Percentiles rank a stretch among this genome's conserved stretches.
Evolutionary conservation across 2,797 vertebrate species (phyloP).

Genomic region (Danio aesculapii): DNA sequence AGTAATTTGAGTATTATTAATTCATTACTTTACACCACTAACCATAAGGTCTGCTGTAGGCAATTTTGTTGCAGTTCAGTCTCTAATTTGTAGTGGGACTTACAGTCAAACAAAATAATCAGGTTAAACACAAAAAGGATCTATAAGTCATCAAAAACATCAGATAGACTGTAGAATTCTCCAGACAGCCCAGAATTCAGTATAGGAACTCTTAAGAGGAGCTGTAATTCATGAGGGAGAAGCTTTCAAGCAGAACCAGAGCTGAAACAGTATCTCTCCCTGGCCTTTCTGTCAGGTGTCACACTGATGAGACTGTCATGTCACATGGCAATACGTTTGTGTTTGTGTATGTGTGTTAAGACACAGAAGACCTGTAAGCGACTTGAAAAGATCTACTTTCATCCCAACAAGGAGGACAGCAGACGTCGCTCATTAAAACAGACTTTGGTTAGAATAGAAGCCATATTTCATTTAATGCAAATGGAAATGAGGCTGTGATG

Average conservation of each 20-base stretch:
- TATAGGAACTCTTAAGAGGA: conserved; percentile 9
- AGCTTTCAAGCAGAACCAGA: not conserved
- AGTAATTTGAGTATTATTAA: too few species aligned
- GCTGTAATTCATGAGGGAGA: conserved; percentile 36
- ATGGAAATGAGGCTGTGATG: not conserved
- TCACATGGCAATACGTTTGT: not conserved
- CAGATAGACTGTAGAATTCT: not conserved
- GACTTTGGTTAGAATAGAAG: not conserved
- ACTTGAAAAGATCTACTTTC: not conserved
- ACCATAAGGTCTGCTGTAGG: not conserved
- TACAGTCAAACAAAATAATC: not conserved
- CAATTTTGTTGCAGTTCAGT: not conserved
- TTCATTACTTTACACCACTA: too few species aligned
- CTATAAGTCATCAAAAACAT: not conserved
- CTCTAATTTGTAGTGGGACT: not conserved
- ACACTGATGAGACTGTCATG: conserved; percentile 14
- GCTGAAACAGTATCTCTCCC: conserved; percentile 3
- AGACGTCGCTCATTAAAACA: not conserved
- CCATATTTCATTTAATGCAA: not conserved
- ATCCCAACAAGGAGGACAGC: not conserved
- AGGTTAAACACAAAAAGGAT: not conserved
- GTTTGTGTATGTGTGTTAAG: not conserved
- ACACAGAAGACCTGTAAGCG: conserved; percentile 7
- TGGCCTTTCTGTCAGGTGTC: conserved; percentile 13
- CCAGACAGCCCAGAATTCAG: not conserved